A percentile compares a stretch with the other conserved stretches of the same genome.
phyloP scores from a whole-genome alignment of 2,888 invertebrate genomes.

The Cepaea hortensis region DNA sequence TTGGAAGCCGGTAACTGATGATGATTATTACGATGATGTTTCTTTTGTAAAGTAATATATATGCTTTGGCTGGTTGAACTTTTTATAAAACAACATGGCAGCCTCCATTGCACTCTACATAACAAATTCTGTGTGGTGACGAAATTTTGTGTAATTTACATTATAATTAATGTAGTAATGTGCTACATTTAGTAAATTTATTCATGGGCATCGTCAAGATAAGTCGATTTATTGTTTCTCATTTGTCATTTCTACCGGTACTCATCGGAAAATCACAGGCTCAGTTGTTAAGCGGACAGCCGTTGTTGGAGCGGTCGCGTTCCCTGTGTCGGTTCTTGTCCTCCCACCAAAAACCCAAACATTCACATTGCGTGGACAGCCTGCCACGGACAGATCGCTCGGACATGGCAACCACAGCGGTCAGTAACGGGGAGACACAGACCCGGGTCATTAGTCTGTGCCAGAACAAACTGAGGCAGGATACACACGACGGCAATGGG shows the following conservation, averaged over 20 bases:
- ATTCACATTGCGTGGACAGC: background rate
- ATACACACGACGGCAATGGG: constrained; percentile 6
- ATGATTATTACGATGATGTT: too few species aligned
- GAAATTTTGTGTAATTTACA: too few species aligned
- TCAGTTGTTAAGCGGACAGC: background rate
- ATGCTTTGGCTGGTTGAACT: background rate
- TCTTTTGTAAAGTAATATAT: too few species aligned
- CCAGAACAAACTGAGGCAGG: background rate
- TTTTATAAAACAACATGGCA: constrained; percentile 24
- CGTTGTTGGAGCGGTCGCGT: background rate
- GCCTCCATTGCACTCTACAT: too few species aligned
- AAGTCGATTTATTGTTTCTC: background rate
- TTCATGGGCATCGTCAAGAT: background rate
- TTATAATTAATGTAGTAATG: background rate
- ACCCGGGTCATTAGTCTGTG: background rate
- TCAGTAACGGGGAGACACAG: background rate
- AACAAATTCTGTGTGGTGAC: too few species aligned
- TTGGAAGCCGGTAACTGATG: too few species aligned
- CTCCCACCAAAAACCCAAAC: background rate
- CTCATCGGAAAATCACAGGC: background rate
- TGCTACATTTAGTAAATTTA: background rate
- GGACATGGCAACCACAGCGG: background rate
- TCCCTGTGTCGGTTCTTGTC: background rate
- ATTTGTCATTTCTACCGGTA: background rate
- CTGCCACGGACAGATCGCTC: background rate